Evolutionary conservation across 2,888 invertebrate genomes (phyloP).

Genomic region (Pherbina coryleti): DNA sequence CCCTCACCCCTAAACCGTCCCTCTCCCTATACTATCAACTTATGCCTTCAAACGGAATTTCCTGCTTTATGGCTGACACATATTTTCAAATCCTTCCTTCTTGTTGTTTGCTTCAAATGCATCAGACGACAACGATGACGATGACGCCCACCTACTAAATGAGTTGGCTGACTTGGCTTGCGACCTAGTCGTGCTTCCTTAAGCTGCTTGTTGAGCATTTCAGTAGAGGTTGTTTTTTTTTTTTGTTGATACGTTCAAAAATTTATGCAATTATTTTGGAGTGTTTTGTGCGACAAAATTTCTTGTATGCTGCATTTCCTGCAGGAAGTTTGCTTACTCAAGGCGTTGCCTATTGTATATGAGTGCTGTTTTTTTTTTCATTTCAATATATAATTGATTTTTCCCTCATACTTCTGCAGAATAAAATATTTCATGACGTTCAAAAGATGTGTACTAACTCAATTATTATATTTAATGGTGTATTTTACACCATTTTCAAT

Average conservation of each 20-base stretch:
- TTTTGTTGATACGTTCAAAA: not conserved
- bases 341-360: not conserved
- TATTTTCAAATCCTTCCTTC: conserved; percentile 2
- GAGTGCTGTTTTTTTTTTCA: not conserved
- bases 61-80: conserved; percentile 17
- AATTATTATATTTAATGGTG: too few relatives aligned
- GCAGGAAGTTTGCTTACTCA: too few relatives aligned
- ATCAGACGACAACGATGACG: not conserved
- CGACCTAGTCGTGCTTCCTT: not conserved
- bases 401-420: not conserved
- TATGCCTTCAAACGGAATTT: conserved; percentile 3
- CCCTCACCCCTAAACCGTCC: not conserved
- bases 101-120: not conserved
- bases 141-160: not conserved
- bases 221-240: not conserved
- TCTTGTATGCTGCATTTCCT: too few relatives aligned
- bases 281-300: not conserved
- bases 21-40: not conserved
- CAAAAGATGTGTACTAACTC: too few relatives aligned
- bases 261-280: conserved; percentile 14
- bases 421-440: too few relatives aligned
- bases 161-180: not conserved
- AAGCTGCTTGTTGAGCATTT: conserved; percentile 5
- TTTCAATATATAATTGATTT: not conserved
- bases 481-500: too few relatives aligned